Evolutionary conservation across 2,888 invertebrate species (phyloP), one percentile per base, ranked within the genome.

Genomic region (Torymus auratus): DNA sequence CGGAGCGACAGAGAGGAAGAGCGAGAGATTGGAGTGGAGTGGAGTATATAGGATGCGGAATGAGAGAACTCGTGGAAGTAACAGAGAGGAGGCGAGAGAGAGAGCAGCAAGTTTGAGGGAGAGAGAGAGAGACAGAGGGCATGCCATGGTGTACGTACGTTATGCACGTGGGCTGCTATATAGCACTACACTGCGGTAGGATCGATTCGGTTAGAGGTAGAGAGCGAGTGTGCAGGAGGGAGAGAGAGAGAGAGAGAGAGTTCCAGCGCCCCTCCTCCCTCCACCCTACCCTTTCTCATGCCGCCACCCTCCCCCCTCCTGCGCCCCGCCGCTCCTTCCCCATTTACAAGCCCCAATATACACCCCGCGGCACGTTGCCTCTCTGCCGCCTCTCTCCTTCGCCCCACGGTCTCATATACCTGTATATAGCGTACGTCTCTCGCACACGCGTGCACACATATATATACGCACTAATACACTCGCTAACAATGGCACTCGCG

Each of bases 141-240:
- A 84, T 83, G 84, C 80, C 83, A 86, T 83, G 83, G 85, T 62
- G 73, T 67, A 68, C 62, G 68, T 87, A 87, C 85, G 87, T 72
- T 87, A 87, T 88, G 87, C 88, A 88, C 86, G 87, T 87, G 88
- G 85, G 80, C 83, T 84, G 85, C 85, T 88, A 77, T 86, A 86
- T 86, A 87, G 88, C 84, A 85, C 86, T 86, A 87, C 85, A 88
- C 87, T 88, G 88, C 88, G 88, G 88, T 88, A 85, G 87, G 88
- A 89, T 89, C 89, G 89, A 90, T 89, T 89, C 88, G 87, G 85
- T 84, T 84, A 86, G 87, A 87, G 89, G 88, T 50, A 69, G 52
- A 1, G 41, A 17, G 52, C 17, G 52, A 15, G 61, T 58, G 74
- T n/a, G n/a, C n/a, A n/a, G n/a, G n/a, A n/a, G n/a, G n/a, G n/a